Percentiles rank a stretch among this genome's conserved stretches.
Conservation (phyloP, 2,888 invertebrate genomes). For the Amiota minor region DNA sequence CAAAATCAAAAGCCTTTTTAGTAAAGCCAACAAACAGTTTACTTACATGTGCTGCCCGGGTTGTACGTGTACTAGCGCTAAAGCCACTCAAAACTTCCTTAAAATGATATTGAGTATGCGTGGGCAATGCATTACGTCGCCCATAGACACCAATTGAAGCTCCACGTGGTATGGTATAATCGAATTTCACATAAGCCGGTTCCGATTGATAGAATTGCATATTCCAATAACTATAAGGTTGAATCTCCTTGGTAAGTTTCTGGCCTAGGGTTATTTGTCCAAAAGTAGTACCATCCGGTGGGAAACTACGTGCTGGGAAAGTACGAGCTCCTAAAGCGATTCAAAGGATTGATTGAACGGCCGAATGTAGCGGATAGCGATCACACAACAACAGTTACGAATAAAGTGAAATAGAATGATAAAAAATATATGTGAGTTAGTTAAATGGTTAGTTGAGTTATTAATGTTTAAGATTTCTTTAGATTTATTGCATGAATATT, state of each 20-base stretch:
- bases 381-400: constrained; percentile 31
- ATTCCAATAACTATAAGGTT: constrained; percentile 96
- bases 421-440: constrained; percentile 44
- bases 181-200: constrained; percentile 94
- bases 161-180: constrained; percentile 92
- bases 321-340: constrained; percentile 84
- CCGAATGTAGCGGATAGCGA: constrained; percentile 34
- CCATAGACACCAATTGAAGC: constrained; percentile 97
- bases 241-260: constrained; percentile 89
- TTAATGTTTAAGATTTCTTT: background rate
- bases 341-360: constrained; percentile 5
- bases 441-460: constrained; percentile 29
- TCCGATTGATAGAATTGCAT: constrained; percentile 97
- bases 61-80: constrained; percentile 88
- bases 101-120: constrained; percentile 97
- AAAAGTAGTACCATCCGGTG: constrained; percentile 94
- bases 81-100: constrained; percentile 93
- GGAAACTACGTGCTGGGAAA: constrained; percentile 91
- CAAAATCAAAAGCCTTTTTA: constrained; percentile 30
- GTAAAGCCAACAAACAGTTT: too few relatives aligned
- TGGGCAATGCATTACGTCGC: constrained; percentile 92
- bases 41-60: constrained; percentile 90
- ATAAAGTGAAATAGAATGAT: constrained; percentile 32
- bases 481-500: constrained; percentile 19
- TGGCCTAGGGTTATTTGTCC: constrained; percentile 91